Evolutionary conservation across 2,113 vertebrate genomes (phyloP), one percentile per base, ranked within the genome.

Genomic region (Lipotes vexillifer): DNA sequence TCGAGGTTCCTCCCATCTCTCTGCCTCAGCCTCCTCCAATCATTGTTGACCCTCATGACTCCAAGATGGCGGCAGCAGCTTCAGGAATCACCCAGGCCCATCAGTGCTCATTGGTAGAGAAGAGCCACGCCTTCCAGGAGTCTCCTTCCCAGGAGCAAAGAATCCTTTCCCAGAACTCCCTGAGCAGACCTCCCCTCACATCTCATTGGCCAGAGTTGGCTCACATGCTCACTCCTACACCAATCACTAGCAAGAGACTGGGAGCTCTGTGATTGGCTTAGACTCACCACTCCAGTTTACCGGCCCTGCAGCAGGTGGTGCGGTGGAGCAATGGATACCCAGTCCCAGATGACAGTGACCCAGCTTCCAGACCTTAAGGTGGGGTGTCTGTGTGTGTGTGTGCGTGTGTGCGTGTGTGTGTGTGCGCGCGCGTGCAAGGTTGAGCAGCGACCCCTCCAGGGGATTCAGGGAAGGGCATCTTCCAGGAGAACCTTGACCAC

Each of bases 41-140:
- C 31, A 33, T 18, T 63, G 6, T 12, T 5, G 49, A 27, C 20
- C 21, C 12, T 27, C 20, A 13, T 27, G 52, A 69, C 44, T 6
- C 20, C 21, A 55, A 59, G 41, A 49, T 8, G 49, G 31, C 33
- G 14, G n/a, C 41, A 49, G 52, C 25, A 20, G 55, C 15, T 33
- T 4, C 66, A 44, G 27, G 36, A 55, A 27, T 27, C 65, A 29
- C 8, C n/a, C 27, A 15, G 41, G 59, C 31, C 75, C n/a, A 27
- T 2, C 5, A 21, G 5, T 1, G 3, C 0, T 31, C 1, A 4
- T 14, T 18, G 44, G 33, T n/a, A 2, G 12, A 12, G 20, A 9
- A 3, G 41, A 80, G 25, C 52, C 12, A 41, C 31, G 18, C 36
- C 14, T 44, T 27, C 33, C 0, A 3, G 2, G 0, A 52, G 3